A percentile compares a stretch with the other conserved stretches of the same genome.
Evolutionary conservation across 2,888 invertebrate genomes (phyloP).

Genomic region (Rhamphomyia laevipes): DNA sequence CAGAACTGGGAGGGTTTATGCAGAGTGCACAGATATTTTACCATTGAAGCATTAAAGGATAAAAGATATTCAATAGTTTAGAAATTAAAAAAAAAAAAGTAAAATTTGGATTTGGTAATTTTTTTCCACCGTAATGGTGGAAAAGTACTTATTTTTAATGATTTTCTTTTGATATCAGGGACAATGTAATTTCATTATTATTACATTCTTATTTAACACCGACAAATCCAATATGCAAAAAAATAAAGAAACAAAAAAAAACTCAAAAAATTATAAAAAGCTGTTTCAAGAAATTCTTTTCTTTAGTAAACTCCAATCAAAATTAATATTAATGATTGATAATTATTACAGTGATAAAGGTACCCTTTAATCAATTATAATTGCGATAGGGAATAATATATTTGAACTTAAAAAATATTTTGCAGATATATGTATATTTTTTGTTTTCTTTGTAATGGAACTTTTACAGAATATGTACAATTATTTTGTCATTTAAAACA

Average conservation of each 20-base stretch:
- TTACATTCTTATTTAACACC: neutral
- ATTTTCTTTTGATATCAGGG: neutral
- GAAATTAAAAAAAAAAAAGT: neutral
- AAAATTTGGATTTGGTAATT: neutral
- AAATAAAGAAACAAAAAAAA: neutral
- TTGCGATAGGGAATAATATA: neutral
- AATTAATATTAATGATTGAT: neutral
- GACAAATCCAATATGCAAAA: neutral
- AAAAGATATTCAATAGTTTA: neutral
- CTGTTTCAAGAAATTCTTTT: neutral
- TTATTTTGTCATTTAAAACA: neutral
- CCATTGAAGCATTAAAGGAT: neutral
- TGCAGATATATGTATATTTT: neutral
- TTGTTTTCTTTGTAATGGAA: neutral
- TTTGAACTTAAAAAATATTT: neutral
- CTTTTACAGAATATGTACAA: neutral
- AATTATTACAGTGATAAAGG: neutral
- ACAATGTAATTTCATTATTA: neutral
- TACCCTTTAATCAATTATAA: neutral
- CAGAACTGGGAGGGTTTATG: neutral
- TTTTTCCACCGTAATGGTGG: neutral
- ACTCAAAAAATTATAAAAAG: neutral
- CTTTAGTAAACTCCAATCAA: neutral
- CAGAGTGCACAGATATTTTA: neutral
- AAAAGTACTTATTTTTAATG: neutral